These are phyloP conservation scores for Linyphia triangularis DNA, from an alignment of 2,888 invertebrate genomes.

Conservation along the genomic window DNA sequence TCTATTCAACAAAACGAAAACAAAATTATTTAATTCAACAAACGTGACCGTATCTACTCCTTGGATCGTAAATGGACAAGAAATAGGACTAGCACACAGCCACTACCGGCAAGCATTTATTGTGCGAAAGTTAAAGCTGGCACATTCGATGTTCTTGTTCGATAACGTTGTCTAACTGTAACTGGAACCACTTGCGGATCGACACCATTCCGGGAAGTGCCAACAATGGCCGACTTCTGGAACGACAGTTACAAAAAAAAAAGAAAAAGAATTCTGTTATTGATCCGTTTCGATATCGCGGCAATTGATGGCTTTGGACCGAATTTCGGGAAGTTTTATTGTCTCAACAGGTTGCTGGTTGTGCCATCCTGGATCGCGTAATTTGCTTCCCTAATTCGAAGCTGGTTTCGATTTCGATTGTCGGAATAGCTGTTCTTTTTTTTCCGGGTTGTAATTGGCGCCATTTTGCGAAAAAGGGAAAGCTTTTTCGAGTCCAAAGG, in stretches of 20 bases:
- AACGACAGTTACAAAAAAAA: background rate
- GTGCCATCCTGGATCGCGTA: background rate
- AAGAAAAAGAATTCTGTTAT: too few species aligned
- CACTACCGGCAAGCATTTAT: too few species aligned
- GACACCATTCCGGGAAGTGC: background rate
- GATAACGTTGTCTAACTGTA: background rate
- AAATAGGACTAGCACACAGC: background rate
- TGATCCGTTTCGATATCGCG: too few species aligned
- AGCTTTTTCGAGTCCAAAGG: too few species aligned
- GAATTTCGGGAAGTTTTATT: background rate
- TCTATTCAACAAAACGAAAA: background rate
- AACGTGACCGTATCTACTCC: constrained; percentile 19
- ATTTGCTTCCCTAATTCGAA: background rate
- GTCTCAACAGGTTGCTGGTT: background rate
- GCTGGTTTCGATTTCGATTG: too few species aligned
- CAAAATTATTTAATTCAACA: background rate
- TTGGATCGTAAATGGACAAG: background rate
- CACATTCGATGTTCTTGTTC: background rate
- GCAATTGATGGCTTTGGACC: background rate
- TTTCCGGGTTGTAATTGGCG: too few species aligned
- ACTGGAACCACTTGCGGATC: background rate
- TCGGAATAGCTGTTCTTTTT: too few species aligned
- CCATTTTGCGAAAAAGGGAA: too few species aligned
- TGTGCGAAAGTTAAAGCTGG: background rate
- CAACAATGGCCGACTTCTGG: background rate